Conservation (phyloP, 2,888 invertebrate genomes). For the Pheosia gnoma region DNA sequence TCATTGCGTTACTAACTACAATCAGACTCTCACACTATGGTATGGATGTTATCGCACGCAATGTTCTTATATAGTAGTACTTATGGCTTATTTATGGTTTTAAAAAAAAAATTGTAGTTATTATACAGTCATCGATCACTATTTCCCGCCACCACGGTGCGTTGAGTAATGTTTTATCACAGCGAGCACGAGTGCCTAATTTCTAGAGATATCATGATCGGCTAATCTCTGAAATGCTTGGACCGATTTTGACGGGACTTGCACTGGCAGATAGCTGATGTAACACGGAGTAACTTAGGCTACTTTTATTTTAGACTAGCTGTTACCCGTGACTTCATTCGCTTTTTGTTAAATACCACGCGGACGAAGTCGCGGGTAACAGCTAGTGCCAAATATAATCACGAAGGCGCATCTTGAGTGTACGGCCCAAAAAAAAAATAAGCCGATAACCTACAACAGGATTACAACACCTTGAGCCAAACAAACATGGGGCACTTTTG, state of each 20-base stretch:
- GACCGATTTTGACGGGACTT: no score
- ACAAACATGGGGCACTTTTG: conserved; percentile 54
- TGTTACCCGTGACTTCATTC: no score
- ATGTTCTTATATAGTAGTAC: conserved; percentile 9
- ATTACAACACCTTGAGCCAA: conserved; percentile 62
- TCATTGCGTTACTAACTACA: conserved; percentile 50
- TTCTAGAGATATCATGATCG: no score
- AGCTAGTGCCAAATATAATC: neutral
- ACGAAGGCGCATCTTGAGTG: neutral
- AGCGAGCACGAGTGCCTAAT: no score
- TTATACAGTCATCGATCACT: neutral
- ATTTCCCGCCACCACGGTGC: no score
- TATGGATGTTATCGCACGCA: conserved; percentile 13
- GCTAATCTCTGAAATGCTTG: no score
- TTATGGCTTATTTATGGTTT: neutral
- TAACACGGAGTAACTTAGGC: no score
- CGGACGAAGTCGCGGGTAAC: no score
- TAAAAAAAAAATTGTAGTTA: neutral
- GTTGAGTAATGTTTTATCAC: no score
- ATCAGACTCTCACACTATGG: conserved; percentile 27
- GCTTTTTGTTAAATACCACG: no score
- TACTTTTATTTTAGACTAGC: no score
- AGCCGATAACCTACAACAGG: conserved; percentile 43
- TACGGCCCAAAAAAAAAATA: conserved; percentile 32
- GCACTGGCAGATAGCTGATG: no score